Base-by-base conservation (phyloP, 2,797 vertebrate genomes). In the Poeciliopsis paucimaculata region DNA sequence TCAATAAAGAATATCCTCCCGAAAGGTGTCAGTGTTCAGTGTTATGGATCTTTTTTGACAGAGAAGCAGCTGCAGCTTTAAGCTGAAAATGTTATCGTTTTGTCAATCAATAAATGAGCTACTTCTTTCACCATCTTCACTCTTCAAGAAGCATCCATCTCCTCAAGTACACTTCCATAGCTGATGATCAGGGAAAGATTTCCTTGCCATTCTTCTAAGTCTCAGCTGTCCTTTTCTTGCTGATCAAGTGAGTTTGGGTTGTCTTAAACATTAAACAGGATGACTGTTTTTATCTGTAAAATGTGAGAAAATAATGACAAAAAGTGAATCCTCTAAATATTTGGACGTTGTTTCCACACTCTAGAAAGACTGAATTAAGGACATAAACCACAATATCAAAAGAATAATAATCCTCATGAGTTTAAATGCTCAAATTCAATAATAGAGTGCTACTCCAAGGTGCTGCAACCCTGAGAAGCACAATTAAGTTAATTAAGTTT, bases 1-100 rank as follows among this genome's bases (percentile, higher is more conserved):
- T 95, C 94, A 94, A 95, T 96, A 88, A 39, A 72, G 84, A 80
- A 90, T 85, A 86, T 91, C 86, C 82, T 86, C 82, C 79, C 87
- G 88, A 83, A 83, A 88, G 87, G 83, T 86, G 92, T 93, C 89
- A 90, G 90, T 84, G 68, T 84, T 93, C 90, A 90, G 80, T 82
- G 85, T 90, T 86, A 94, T 94, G 86, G 93, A 92, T 94, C 91
- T 81, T 82, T 82, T 70, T n/a, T 84, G 89, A 89, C 83, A 18
- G 84, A 87, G 90, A 84, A 85, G 88, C 91, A 84, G 93, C 88
- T 82, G 87, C 88, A 83, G 90, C 75, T 89, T 83, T 78, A 79
- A 84, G 86, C 81, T 82, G 75, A 86, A 93, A 88, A 89, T 75
- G 39, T 68, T 77, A 86, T 82, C 64, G 84, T 93, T 94, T 73